phyloP scores from a whole-genome alignment of 2,113 vertebrate genomes.

The Stercorarius parasiticus region DNA sequence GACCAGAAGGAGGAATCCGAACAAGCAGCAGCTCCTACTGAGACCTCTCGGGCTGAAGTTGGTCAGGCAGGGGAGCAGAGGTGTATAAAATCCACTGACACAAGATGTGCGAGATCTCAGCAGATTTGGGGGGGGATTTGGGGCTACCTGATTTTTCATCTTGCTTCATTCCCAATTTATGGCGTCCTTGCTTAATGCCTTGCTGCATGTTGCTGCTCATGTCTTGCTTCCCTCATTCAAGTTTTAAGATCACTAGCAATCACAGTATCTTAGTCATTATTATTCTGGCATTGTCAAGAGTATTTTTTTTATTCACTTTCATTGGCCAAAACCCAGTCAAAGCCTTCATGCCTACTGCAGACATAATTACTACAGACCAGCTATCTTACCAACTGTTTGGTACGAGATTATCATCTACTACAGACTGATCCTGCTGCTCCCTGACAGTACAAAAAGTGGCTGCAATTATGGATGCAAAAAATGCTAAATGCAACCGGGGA shows the following conservation, averaged over 20 bases:
- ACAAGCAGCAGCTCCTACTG: not conserved
- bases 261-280: not conserved
- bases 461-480: not conserved
- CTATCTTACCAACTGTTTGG: not conserved
- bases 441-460: not conserved
- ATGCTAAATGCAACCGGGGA: not conserved
- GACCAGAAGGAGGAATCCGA: not conserved
- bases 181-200: not conserved
- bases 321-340: not conserved
- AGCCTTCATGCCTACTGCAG: not conserved
- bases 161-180: not conserved
- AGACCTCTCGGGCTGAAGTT: not conserved
- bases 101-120: rapidly evolving
- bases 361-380: not conserved
- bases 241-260: not conserved
- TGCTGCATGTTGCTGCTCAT: not conserved
- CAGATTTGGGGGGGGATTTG: not conserved
- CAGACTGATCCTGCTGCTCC: not conserved
- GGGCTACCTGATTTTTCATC: not conserved
- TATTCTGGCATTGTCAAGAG: not conserved
- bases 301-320: not conserved
- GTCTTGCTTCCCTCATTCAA: not conserved
- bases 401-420: not conserved
- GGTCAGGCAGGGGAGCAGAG: not conserved
- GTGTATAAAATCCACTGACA: not conserved